Conservation (phyloP, 2,888 invertebrate genomes). For the Gortyna flavago region DNA sequence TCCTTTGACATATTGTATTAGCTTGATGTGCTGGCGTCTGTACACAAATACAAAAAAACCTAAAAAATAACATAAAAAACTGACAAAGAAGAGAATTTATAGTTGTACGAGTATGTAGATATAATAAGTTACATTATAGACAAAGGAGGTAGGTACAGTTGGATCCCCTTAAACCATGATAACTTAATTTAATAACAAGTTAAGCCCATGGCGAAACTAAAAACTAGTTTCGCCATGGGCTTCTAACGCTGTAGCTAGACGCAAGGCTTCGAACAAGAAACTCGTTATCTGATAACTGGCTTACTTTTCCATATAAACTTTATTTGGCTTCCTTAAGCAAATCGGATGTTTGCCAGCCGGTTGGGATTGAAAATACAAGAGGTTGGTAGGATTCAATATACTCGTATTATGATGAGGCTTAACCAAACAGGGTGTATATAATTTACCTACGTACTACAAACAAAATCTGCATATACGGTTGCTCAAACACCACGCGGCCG, state of each 20-base stretch:
- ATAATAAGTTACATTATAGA: neutral
- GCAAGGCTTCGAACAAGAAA: slow-evolving; percentile 11
- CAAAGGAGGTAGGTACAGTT: neutral
- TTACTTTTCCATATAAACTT: slow-evolving; percentile 24
- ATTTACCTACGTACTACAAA: too few relatives aligned
- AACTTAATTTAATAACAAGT: neutral
- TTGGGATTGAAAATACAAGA: neutral
- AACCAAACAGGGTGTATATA: too few relatives aligned
- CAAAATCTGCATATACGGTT: too few relatives aligned
- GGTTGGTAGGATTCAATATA: neutral
- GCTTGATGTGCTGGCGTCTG: too few relatives aligned
- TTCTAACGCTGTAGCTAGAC: neutral
- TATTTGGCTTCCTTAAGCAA: slow-evolving; percentile 5
- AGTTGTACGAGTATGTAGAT: neutral
- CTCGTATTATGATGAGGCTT: neutral
- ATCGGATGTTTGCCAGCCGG: neutral
- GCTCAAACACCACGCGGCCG: too few relatives aligned
- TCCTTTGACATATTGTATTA: too few relatives aligned
- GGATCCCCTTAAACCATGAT: neutral
- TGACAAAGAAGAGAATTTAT: too few relatives aligned
- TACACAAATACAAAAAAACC: too few relatives aligned
- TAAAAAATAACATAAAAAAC: too few relatives aligned
- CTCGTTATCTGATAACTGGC: slow-evolving; percentile 27
- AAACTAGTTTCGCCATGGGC: neutral
- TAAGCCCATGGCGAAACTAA: too few relatives aligned